Conservation (phyloP, 2,888 invertebrate genomes). For the Orchesella flavescens region DNA sequence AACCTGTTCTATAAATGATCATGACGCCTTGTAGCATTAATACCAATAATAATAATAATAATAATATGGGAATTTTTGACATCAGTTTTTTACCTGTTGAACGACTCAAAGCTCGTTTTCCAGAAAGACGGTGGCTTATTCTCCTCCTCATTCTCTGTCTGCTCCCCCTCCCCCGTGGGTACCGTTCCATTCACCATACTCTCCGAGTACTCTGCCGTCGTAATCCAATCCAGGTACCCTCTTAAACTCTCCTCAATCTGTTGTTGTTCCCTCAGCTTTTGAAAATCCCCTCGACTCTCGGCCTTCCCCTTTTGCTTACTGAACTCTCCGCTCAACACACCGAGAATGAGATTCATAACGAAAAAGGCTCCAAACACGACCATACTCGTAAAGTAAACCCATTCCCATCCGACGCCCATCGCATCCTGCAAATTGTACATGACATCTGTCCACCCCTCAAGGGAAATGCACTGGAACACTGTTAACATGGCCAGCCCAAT, state of each 20-base stretch:
- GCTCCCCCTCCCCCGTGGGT: conserved; percentile 36
- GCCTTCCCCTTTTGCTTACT: conserved; percentile 81
- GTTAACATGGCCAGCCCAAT: conserved; percentile 80
- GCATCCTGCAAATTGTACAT: conserved; percentile 78
- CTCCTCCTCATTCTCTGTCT: conserved; percentile 18
- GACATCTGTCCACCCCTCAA: conserved; percentile 80
- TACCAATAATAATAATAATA: too few relatives aligned
- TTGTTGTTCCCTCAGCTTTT: conserved; percentile 79
- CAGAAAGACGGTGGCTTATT: conserved; percentile 11
- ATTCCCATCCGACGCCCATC: conserved; percentile 77
- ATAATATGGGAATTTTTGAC: too few relatives aligned
- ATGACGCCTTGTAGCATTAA: conserved; percentile 31
- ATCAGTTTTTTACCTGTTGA: conserved; percentile 14
- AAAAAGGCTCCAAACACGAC: conserved; percentile 81
- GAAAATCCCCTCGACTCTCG: conserved; percentile 79
- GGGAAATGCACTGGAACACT: conserved; percentile 79
- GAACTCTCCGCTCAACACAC: conserved; percentile 80
- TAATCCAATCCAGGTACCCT: conserved; percentile 79
- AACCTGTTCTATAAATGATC: conserved; percentile 54
- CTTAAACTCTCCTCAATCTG: conserved; percentile 79
- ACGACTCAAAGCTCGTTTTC: conserved; percentile 37
- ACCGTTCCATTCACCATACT: conserved; percentile 30
- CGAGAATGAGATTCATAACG: conserved; percentile 80
- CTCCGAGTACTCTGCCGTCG: conserved; percentile 75
- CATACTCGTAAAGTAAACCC: conserved; percentile 79